phyloP scores from a whole-genome alignment of 2,797 vertebrate species.

The Poliocrania exsul region DNA sequence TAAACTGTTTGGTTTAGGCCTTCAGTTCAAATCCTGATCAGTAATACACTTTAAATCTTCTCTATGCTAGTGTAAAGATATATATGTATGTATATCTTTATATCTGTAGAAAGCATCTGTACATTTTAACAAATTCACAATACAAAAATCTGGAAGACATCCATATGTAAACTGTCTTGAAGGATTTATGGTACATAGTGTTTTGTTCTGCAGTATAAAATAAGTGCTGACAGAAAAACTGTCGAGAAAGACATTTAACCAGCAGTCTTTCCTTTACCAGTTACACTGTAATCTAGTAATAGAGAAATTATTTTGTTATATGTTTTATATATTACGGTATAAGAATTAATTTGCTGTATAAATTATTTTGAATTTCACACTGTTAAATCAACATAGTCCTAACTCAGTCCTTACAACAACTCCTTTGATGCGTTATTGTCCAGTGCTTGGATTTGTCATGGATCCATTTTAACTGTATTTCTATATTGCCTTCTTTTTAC shows the following conservation, averaged over 20 bases:
- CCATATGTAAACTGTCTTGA: neutral
- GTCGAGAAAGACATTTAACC: neutral
- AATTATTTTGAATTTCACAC: neutral
- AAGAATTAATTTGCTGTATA: neutral
- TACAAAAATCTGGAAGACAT: neutral
- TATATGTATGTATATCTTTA: neutral
- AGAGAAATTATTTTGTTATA: neutral
- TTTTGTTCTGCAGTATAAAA: neutral
- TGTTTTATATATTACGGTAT: neutral
- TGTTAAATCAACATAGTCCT: neutral
- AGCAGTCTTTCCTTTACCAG: neutral
- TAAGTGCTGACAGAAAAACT: neutral
- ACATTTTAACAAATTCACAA: neutral
- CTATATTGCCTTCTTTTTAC: neutral
- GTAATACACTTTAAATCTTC: neutral
- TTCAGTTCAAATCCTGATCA: constrained; percentile 1
- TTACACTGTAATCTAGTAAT: neutral
- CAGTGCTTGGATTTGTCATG: neutral
- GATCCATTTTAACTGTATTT: neutral
- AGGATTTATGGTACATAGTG: neutral
- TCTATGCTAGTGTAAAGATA: neutral
- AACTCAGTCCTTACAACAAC: neutral
- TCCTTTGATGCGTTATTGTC: neutral
- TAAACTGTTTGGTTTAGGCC: constrained; percentile 13
- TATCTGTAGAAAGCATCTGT: neutral